Evolutionary conservation across 2,888 invertebrate species (phyloP), one percentile per base, ranked within the genome.

Genomic region (Cataglyphis cursor): DNA sequence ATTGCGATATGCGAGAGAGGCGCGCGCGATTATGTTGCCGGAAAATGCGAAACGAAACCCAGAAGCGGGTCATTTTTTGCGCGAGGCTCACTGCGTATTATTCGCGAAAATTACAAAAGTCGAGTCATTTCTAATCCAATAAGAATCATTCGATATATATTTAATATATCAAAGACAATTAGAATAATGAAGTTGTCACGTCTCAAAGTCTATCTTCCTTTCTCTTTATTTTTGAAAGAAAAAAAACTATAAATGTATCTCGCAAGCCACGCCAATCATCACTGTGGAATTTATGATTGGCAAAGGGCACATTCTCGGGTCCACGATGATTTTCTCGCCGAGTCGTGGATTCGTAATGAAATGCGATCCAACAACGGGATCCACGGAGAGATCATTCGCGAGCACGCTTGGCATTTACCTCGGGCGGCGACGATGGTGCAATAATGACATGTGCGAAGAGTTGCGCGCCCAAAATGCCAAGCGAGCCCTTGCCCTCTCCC

Each of bases 381-480:
- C 9, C 54, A 62, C 38, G 75, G 64, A 76, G 85, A 85, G 86
- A 87, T 51, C 51, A 51, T 85, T 84, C 88, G 78, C 87, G 75
- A 76, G 76, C 68, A 24, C n/a, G 73, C 87, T 81, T 89, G 89
- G 87, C 89, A 89, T 89, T 89, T 88, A 82, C 54, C 73, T 54
- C 18, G 59, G 18, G n/a, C 66, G 35, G 48, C 57, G 80, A 82
- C 84, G 86, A 82, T 84, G 87, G 80, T 76, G 88, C 80, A 88
- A 88, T 73, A 80, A 82, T 51, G n/a, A 64, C 81, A 73, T 82
- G 85, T 84, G 76, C 76, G 64, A 41, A 72, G 76, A 86, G 31
- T 57, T 74, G 73, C 82, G 24, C 81, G 44, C 87, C 89, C 85
- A 87, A 91, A 90, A 91, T 91, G 88, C 88, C 91, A 90, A 82